Conservation (phyloP, 2,113 vertebrate species). For the Leptobrachium ailaonicum region DNA sequence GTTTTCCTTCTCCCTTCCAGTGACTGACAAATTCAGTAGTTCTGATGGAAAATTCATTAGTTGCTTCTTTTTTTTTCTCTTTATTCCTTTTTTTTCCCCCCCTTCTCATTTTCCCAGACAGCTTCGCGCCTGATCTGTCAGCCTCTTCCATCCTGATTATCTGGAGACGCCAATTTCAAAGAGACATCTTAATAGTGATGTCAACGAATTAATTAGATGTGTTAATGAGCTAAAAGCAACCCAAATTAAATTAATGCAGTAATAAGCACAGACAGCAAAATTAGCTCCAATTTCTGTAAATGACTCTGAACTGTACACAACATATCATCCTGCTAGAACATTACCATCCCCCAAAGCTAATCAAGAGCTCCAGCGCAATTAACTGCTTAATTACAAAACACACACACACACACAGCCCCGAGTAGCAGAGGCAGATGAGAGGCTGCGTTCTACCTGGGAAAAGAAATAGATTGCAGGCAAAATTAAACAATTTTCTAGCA, state of each 20-base stretch:
- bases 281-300: slow-evolving; percentile 99
- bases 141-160: slow-evolving; percentile 98
- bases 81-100: slow-evolving; percentile 25
- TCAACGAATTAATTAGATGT: slow-evolving; percentile 99
- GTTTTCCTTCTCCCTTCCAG: slow-evolving; percentile 65
- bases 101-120: slow-evolving; percentile 71
- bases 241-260: slow-evolving; percentile 99
- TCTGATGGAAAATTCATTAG: slow-evolving; percentile 80
- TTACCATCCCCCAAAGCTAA: slow-evolving; percentile 99
- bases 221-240: slow-evolving; percentile 99
- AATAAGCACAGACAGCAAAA: slow-evolving; percentile 99
- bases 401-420: slow-evolving; percentile 54
- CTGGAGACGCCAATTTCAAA: slow-evolving; percentile 99
- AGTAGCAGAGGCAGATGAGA: slow-evolving; percentile 61
- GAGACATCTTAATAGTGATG: slow-evolving; percentile 99
- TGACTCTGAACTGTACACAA: slow-evolving; percentile 99
- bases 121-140: slow-evolving; percentile 87
- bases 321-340: slow-evolving; percentile 95
- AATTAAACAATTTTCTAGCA: slow-evolving; percentile 46
- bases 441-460: slow-evolving; percentile 44
- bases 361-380: slow-evolving; percentile 98
- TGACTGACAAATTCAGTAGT: slow-evolving; percentile 62
- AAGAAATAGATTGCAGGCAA: slow-evolving; percentile 36
- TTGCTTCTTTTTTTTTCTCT: slow-evolving; percentile 54
- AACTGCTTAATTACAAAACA: slow-evolving; percentile 99